Evolutionary conservation across 2,113 vertebrate genomes (phyloP).

Genomic region (Panurus biarmicus): DNA sequence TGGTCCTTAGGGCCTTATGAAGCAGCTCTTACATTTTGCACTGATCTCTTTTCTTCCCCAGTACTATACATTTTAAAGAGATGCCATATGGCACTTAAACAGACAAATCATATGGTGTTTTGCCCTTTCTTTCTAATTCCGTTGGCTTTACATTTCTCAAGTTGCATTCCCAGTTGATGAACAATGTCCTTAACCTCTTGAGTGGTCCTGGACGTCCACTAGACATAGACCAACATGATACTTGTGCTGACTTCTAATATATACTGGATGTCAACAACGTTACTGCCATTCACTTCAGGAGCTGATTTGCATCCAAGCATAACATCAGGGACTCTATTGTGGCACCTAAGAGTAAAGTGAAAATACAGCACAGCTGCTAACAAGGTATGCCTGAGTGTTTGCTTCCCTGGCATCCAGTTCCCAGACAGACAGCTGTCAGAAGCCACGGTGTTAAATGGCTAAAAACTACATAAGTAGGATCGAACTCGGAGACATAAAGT

Average conservation of each 20-base stretch:
- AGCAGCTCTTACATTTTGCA: slow-evolving; percentile 44
- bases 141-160: slow-evolving; percentile 32
- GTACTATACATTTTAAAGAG: slow-evolving; percentile 37
- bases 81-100: slow-evolving; percentile 50
- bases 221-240: slow-evolving; percentile 10
- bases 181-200: slow-evolving; percentile 51
- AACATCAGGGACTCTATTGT: neutral
- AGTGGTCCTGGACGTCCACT: slow-evolving; percentile 32
- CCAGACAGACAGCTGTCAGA: neutral
- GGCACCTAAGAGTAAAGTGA: neutral
- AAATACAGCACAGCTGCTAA: neutral
- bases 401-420: neutral
- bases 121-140: slow-evolving; percentile 56
- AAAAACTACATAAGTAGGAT: neutral
- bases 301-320: slow-evolving; percentile 43
- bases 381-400: neutral
- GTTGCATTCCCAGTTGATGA: slow-evolving; percentile 27
- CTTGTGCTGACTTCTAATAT: slow-evolving; percentile 27
- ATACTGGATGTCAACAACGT: neutral
- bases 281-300: slow-evolving; percentile 6
- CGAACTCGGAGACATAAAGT: neutral
- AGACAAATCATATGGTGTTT: slow-evolving; percentile 27
- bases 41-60: slow-evolving; percentile 9
- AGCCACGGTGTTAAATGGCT: neutral
- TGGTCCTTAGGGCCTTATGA: slow-evolving; percentile 30